A percentile compares a stretch with the other conserved stretches of the same genome.
Conservation (phyloP, 2,113 vertebrate species). For the Dasyprocta punctata region DNA sequence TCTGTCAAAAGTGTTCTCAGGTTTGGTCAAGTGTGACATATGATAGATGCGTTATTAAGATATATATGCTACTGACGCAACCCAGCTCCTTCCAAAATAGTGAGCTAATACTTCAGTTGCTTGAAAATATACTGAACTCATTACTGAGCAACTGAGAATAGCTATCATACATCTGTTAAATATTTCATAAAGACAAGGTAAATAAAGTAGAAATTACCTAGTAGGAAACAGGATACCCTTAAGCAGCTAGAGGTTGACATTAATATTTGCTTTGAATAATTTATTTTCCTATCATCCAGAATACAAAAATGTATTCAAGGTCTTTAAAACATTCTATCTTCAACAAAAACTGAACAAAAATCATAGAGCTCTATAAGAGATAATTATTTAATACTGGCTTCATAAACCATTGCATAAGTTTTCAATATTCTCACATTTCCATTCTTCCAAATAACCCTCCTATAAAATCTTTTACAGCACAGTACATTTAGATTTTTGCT, state of each 20-base stretch:
- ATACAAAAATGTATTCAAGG: conserved; percentile 2
- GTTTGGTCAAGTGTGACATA: conserved; percentile 34
- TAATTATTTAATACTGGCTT: not conserved
- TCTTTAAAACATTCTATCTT: not conserved
- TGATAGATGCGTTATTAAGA: conserved; percentile 42
- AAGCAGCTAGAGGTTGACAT: conserved; percentile 29
- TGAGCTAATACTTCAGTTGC: conserved; percentile 10
- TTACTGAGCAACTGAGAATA: not conserved
- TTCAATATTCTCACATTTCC: conserved; percentile 30
- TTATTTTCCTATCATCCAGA: conserved; percentile 32
- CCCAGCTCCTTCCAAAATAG: not conserved
- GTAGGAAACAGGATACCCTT: not conserved
- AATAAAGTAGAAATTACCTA: conserved; percentile 51
- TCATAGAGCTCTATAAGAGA: not conserved
- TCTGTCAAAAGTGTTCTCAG: conserved; percentile 36
- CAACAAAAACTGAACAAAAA: conserved; percentile 26
- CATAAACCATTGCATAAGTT: not conserved
- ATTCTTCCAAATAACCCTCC: not conserved
- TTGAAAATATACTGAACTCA: conserved; percentile 50
- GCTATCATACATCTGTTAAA: conserved; percentile 49
- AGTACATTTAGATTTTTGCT: not conserved
- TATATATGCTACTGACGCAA: not conserved
- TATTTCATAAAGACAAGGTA: conserved; percentile 55
- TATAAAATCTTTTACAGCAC: not conserved
- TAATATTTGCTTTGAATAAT: conserved; percentile 41